Evolutionary conservation across 92 coral and sea anemone genomes (phyloP).

Genomic region (Siderastrea siderea): DNA sequence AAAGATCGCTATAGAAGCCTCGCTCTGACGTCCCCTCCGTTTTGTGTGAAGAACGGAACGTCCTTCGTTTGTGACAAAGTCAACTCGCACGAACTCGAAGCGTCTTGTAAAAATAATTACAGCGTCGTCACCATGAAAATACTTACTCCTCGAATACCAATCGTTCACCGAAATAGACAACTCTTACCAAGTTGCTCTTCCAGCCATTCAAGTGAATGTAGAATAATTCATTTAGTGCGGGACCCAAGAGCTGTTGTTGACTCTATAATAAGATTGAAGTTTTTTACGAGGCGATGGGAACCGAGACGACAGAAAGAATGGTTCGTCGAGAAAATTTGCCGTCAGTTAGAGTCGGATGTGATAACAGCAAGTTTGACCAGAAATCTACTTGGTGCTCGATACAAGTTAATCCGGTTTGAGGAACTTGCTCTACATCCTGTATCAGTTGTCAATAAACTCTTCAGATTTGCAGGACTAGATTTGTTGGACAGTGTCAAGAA

Average conservation of each 20-base stretch:
- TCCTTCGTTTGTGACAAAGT: background rate
- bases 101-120: background rate
- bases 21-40: slow-evolving; percentile 11
- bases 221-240: slow-evolving; percentile 16
- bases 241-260: slow-evolving; percentile 15
- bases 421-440: slow-evolving; percentile 14
- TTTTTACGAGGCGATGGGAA: background rate
- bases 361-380: background rate
- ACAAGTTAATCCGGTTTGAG: slow-evolving; percentile 29
- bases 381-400: background rate
- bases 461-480: background rate
- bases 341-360: background rate
- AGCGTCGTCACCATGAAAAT: background rate
- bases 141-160: slow-evolving; percentile 7
- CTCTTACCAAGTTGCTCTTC: background rate
- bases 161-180: background rate
- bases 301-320: background rate
- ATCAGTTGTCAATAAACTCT: background rate
- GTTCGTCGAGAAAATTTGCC: slow-evolving; percentile 14
- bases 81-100: background rate
- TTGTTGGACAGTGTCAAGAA: background rate
- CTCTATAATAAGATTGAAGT: background rate
- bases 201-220: background rate
- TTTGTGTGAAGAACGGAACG: background rate
- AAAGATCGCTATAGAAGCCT: slow-evolving; percentile 5